Evolutionary conservation across 1,140 invertebrate genomes (phyloP).

Genomic region (Drosophila littoralis): DNA sequence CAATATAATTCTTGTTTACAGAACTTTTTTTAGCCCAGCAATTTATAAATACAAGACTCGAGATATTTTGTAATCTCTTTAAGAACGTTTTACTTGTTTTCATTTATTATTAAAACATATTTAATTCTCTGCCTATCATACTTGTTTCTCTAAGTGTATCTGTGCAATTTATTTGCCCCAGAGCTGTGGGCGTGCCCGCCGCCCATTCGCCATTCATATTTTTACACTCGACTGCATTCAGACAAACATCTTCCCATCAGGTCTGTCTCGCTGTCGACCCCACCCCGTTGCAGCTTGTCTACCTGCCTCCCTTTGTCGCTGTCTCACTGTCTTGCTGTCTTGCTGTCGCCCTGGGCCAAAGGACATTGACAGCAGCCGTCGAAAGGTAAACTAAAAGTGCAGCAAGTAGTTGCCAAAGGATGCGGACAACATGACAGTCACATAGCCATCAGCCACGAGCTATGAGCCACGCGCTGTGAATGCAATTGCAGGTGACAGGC

Average conservation of each 20-base stretch:
- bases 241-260: constrained; percentile 47
- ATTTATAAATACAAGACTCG: background rate
- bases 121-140: too few relatives aligned
- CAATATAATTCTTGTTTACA: background rate
- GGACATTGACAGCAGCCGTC: constrained; percentile 67
- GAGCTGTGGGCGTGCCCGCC: constrained; percentile 57
- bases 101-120: too few relatives aligned
- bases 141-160: constrained; percentile 13
- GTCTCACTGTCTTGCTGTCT: background rate
- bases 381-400: constrained; percentile 68
- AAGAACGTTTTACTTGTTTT: background rate
- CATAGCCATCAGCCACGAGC: constrained; percentile 39
- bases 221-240: constrained; percentile 72
- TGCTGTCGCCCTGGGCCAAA: constrained; percentile 19
- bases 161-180: constrained; percentile 67
- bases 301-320: background rate
- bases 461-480: constrained; percentile 36
- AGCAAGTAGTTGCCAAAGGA: constrained; percentile 54
- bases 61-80: too few relatives aligned
- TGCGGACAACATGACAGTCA: constrained; percentile 27
- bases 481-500: constrained; percentile 67
- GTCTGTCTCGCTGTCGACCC: background rate
- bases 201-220: constrained; percentile 76
- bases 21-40: background rate
- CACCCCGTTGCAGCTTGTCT: background rate